Evolutionary conservation across 2,113 vertebrate species (phyloP).

Genomic region (Melanerpes formicivorus): DNA sequence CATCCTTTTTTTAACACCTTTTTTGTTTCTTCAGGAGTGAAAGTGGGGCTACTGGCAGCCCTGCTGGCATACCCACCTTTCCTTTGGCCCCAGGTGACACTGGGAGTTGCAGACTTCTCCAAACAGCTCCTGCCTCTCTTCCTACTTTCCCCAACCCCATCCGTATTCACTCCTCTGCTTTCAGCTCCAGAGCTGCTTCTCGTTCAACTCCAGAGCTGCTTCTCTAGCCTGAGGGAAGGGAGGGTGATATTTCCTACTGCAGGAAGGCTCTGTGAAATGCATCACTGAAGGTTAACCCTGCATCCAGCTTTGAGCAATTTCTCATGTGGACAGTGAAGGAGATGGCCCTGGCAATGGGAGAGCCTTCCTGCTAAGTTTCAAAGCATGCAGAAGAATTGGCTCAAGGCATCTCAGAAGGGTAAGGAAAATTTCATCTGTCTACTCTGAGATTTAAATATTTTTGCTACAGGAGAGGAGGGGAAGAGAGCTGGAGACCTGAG

Average conservation of each 20-base stretch:
- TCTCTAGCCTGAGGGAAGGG: neutral
- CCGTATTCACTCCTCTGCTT: neutral
- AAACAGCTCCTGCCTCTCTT: neutral
- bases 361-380: neutral
- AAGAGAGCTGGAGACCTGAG: neutral
- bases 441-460: neutral
- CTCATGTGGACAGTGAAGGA: neutral
- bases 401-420: neutral
- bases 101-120: neutral
- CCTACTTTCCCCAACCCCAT: neutral
- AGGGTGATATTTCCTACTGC: neutral
- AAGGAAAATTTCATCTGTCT: neutral
- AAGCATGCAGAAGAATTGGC: neutral
- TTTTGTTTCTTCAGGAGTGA: neutral
- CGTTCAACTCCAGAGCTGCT: neutral
- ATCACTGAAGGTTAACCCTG: neutral
- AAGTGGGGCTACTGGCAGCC: neutral
- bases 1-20: neutral
- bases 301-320: neutral
- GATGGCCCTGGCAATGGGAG: neutral
- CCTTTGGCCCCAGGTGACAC: neutral
- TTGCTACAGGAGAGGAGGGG: neutral
- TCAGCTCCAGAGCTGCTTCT: neutral
- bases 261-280: neutral
- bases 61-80: neutral